A percentile compares a stretch with the other conserved stretches of the same genome.
Conservation (phyloP, 2,888 invertebrate species). For the Drosophila pegasa region DNA sequence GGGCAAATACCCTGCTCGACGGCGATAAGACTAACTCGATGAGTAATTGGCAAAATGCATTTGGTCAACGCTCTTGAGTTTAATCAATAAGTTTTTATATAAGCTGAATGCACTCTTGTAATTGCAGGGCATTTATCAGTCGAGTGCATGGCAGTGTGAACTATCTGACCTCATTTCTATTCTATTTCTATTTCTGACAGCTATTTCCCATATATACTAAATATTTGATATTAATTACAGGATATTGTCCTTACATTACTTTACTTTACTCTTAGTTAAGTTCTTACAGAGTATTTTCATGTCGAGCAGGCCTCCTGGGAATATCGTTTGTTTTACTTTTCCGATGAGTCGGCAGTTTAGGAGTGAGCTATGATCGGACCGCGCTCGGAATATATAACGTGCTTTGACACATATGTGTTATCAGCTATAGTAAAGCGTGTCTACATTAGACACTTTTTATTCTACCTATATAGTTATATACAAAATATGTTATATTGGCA, state of each 20-base stretch:
- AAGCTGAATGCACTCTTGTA: not conserved
- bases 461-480: no score
- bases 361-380: no score
- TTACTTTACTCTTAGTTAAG: not conserved
- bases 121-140: not conserved
- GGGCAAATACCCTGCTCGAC: not conserved
- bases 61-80: not conserved
- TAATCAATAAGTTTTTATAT: not conserved
- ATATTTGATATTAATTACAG: not conserved
- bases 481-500: no score
- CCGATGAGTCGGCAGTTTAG: no score
- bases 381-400: no score
- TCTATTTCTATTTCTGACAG: no score
- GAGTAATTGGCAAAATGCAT: not conserved
- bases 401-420: no score
- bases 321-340: not conserved
- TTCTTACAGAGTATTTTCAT: not conserved
- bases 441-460: no score
- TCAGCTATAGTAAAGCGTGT: no score
- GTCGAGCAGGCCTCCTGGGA: not conserved
- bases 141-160: not conserved
- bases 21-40: not conserved
- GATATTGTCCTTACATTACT: not conserved
- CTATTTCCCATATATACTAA: not conserved
- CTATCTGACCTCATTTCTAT: not conserved